Base-by-base conservation (phyloP, 2,797 vertebrate genomes). In the Chiroxiphia lanceolata region DNA sequence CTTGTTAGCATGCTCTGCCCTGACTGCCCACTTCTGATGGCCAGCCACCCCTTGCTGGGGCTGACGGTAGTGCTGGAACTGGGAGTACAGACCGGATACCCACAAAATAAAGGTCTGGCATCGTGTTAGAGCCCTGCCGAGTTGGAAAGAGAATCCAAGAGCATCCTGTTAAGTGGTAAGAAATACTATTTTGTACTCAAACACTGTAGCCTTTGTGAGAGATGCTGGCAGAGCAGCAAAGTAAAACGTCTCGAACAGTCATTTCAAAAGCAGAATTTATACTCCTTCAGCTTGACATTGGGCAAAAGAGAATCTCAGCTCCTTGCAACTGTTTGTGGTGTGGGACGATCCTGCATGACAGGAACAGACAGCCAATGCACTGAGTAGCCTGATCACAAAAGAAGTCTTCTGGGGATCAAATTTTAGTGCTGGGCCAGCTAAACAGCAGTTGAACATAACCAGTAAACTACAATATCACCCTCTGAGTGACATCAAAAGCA, bases 221-320 rank as follows among this genome's bases (percentile, higher is more conserved):
- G 31, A 91, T 72, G 77, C 81, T 95, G 92, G 93, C 95, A 95
- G 40, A 90, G 77, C 34, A 86, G 94, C 76, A 94, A 96, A 96
- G 92, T 60, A 94, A 95, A 95, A 68, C 63, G 79, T 84, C 91
- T 91, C 1, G 0, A 92, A 86, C 77, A 91, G 47, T 50, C 63
- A 94, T 96, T 95, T 96, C 93, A 93, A 97, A 96, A 86, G 93
- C 87, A 96, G 86, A 95, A 96, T 95, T 96, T 92, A 95, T 94
- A 88, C 76, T 92, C 87, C 71, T 95, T 91, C 83, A 92, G 76
- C 81, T 93, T 87, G 89, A 95, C 83, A 38, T 1, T 92, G 80
- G 87, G 76, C 25, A 79, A 95, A 85, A 95, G 83, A 90, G 72
- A 94, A 82, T 59, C 48, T 89, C 26, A 9, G 60, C 79, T 95